Evolutionary conservation across 2,888 invertebrate species (phyloP).

Genomic region (Tenthredo mesomela): DNA sequence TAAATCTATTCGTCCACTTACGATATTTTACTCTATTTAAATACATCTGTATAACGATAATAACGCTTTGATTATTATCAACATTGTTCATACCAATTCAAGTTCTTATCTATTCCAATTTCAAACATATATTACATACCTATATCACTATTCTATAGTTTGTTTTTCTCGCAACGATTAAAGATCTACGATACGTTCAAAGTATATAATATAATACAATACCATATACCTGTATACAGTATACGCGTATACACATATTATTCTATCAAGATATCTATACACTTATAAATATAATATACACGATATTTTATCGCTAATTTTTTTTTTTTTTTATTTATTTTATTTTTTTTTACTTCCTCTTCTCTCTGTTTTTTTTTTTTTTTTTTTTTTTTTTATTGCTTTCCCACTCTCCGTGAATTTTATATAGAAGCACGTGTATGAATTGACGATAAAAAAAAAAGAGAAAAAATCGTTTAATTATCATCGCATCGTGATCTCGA

Average conservation of each 20-base stretch:
- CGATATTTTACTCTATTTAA: background rate
- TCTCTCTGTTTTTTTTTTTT: too few relatives aligned
- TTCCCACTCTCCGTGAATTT: background rate
- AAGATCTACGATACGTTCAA: background rate
- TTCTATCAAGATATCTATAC: background rate
- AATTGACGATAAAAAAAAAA: background rate
- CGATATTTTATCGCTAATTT: background rate
- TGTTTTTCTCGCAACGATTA: background rate
- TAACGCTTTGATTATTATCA: background rate
- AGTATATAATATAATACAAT: background rate
- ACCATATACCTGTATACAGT: background rate
- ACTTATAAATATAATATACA: background rate
- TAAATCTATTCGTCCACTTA: background rate
- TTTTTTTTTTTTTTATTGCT: too few relatives aligned
- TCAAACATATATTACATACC: background rate
- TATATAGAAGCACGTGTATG: background rate
- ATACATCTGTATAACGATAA: background rate
- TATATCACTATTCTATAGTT: too few relatives aligned
- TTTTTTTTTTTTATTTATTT: too few relatives aligned
- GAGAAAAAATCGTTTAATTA: conserved; percentile 19
- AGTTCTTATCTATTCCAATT: background rate
- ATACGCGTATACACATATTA: background rate
- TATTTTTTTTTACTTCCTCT: too few relatives aligned
- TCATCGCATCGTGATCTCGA: conserved; percentile 4
- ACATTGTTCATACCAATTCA: background rate